Evolutionary conservation across 2,888 invertebrate species (phyloP).

Genomic region (Melanargia galathea): DNA sequence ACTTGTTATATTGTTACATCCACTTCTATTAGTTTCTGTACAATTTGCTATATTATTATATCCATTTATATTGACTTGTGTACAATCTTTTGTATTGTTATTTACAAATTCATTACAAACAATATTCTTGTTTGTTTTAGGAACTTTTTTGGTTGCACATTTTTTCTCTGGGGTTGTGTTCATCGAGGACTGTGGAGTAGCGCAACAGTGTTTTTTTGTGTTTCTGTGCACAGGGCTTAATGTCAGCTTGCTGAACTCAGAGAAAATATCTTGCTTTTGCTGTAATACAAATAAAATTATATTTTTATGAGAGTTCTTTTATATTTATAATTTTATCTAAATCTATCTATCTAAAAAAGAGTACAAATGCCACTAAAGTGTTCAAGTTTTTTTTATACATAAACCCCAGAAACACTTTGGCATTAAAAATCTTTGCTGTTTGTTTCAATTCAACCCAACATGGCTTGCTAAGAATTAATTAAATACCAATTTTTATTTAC

Average conservation of each 20-base stretch:
- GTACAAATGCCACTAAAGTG: too few species aligned
- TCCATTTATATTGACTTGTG: not conserved
- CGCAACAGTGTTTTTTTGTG: constrained; percentile 56
- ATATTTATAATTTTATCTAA: not conserved
- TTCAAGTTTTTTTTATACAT: too few species aligned
- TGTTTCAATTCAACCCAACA: too few species aligned
- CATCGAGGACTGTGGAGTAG: constrained; percentile 41
- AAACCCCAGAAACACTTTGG: too few species aligned
- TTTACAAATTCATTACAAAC: not conserved
- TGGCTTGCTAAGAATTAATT: too few species aligned
- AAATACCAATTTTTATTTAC: too few species aligned
- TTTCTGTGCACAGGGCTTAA: constrained; percentile 43
- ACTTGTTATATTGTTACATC: constrained; percentile 19
- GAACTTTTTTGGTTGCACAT: constrained; percentile 31
- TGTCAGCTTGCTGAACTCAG: constrained; percentile 58
- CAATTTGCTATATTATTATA: constrained; percentile 19
- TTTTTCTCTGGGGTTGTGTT: constrained; percentile 42
- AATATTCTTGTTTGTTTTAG: not conserved
- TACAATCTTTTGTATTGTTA: not conserved
- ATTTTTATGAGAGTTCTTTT: not conserved
- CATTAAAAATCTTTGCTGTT: too few species aligned
- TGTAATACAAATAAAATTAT: constrained; percentile 42
- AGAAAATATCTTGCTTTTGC: constrained; percentile 72
- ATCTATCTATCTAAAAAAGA: too few species aligned
- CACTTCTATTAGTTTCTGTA: constrained; percentile 33